These are phyloP conservation scores for Perccottus glenii DNA, from an alignment of 2,113 vertebrate genomes.

Conservation along the genomic window DNA sequence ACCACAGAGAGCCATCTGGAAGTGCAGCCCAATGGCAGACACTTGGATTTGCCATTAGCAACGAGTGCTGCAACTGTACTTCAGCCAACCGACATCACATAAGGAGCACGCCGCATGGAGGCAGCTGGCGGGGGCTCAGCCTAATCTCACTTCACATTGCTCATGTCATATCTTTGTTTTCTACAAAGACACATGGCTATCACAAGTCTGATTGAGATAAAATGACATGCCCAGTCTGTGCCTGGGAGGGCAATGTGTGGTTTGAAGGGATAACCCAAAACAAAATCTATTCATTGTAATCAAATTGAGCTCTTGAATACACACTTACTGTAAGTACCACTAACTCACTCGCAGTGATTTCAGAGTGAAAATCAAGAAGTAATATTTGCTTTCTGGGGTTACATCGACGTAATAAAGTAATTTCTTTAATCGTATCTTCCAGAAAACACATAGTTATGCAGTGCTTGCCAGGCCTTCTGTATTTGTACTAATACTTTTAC, in stretches of 20 bases:
- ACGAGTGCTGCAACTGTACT: constrained; percentile 34
- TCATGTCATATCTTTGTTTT: constrained; percentile 15
- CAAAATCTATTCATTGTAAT: neutral
- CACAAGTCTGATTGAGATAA: neutral
- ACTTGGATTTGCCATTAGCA: constrained; percentile 36
- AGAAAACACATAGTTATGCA: too few species aligned
- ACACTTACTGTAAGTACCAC: too few species aligned
- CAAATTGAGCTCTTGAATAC: neutral
- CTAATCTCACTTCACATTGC: neutral
- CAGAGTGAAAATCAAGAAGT: too few species aligned
- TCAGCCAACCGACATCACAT: constrained; percentile 46
- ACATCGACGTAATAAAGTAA: too few species aligned
- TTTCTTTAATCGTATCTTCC: too few species aligned
- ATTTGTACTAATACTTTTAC: too few species aligned
- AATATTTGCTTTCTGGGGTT: too few species aligned
- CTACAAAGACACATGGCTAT: neutral
- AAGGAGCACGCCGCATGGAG: constrained; percentile 15
- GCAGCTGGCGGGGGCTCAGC: constrained; percentile 12
- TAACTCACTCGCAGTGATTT: too few species aligned
- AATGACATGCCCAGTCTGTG: neutral
- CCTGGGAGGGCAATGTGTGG: neutral
- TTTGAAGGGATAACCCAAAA: neutral
- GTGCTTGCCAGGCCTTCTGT: too few species aligned
- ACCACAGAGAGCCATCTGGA: constrained; percentile 60
- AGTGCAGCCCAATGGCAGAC: constrained; percentile 33